These are phyloP conservation scores for Alentia gelatinosa DNA, from an alignment of 2,888 invertebrate species.

Conservation along the genomic window DNA sequence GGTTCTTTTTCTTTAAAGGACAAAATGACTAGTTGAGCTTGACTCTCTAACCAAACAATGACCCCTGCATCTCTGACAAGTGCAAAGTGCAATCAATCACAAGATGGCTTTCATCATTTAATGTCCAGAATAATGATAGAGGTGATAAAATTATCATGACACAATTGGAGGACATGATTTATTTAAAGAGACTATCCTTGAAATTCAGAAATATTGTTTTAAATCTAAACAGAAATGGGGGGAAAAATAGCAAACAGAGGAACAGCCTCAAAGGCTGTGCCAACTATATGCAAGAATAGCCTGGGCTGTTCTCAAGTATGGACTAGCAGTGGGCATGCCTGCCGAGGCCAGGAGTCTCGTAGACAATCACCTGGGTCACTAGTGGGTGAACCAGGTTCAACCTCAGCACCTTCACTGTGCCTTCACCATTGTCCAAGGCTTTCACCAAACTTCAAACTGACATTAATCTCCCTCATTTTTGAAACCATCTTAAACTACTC, in stretches of 20 bases:
- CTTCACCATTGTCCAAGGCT: not conserved
- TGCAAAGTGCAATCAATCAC: too few species aligned
- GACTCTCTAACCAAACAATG: too few species aligned
- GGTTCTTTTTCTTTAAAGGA: too few species aligned
- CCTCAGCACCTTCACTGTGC: not conserved
- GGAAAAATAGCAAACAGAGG: not conserved
- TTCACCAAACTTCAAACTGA: not conserved
- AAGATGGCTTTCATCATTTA: too few species aligned
- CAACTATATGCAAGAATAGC: conserved; percentile 25
- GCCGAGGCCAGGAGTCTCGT: not conserved
- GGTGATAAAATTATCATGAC: too few species aligned
- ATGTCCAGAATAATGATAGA: too few species aligned
- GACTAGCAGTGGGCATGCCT: not conserved
- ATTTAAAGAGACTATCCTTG: too few species aligned
- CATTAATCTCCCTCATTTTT: not conserved
- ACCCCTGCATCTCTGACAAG: too few species aligned
- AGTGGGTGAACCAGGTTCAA: not conserved
- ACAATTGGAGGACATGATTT: too few species aligned
- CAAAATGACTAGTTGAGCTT: too few species aligned
- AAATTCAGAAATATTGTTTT: conserved; percentile 33
- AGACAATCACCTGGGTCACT: not conserved
- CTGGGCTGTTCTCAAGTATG: not conserved
- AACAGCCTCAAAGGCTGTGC: not conserved
- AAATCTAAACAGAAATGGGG: not conserved
- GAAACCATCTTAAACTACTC: not conserved